Conservation (phyloP, 2,888 invertebrate genomes). For the Cenopis cana region DNA sequence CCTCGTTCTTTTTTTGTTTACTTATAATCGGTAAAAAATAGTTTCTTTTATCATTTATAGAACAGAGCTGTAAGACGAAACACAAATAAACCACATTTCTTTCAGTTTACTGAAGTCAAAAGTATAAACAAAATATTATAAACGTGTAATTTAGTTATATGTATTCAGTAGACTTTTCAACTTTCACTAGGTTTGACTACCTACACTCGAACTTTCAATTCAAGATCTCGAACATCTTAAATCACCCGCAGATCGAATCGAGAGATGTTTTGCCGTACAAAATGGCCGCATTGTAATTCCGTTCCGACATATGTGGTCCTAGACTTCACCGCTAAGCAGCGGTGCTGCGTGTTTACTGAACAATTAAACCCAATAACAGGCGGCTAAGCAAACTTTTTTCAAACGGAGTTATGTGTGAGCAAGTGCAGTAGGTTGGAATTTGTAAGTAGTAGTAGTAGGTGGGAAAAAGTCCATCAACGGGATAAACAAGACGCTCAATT, state of each 20-base stretch:
- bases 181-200: neutral
- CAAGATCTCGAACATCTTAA: conserved; percentile 2
- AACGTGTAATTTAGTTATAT: neutral
- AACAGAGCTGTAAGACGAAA: too few relatives aligned
- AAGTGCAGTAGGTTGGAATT: conserved; percentile 9
- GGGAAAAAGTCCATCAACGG: conserved; percentile 7
- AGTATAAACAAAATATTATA: neutral
- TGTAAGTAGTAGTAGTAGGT: conserved; percentile 1
- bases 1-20: too few relatives aligned
- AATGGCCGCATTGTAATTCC: conserved; percentile 23
- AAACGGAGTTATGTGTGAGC: conserved; percentile 6
- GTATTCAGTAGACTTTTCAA: neutral
- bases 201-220: conserved; percentile 1
- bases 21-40: too few relatives aligned
- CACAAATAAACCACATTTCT: neutral
- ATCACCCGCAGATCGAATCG: conserved; percentile 11
- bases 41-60: too few relatives aligned
- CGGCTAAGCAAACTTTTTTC: conserved; percentile 26
- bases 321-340: conserved; percentile 29
- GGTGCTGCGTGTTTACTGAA: conserved; percentile 33
- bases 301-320: conserved; percentile 30
- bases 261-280: conserved; percentile 15
- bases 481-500: neutral
- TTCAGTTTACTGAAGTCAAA: neutral
- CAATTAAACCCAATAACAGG: conserved; percentile 35